phyloP scores from a whole-genome alignment of 2,113 vertebrate species.

The Oryzias woworae region DNA sequence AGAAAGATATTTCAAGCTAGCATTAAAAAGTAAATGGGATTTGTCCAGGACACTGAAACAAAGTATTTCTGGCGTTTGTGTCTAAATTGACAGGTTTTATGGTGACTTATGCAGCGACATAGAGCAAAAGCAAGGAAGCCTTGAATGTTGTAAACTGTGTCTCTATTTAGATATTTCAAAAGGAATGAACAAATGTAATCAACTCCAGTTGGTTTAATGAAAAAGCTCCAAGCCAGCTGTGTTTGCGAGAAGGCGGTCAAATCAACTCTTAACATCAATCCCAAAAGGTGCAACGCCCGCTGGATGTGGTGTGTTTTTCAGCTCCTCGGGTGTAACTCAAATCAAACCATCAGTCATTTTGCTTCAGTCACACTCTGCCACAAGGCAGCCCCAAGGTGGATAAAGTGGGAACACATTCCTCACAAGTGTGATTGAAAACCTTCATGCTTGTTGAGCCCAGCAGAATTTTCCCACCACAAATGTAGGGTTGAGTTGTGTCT shows the following conservation, averaged over 20 bases:
- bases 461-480: conserved; percentile 12
- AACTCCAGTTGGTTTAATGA: conserved; percentile 63
- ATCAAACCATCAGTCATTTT: conserved; percentile 64
- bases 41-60: background rate
- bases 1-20: background rate
- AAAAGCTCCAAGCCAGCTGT: conserved; percentile 65
- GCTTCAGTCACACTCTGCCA: conserved; percentile 57
- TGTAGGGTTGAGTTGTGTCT: background rate
- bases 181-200: conserved; percentile 50
- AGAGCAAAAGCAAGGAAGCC: conserved; percentile 7
- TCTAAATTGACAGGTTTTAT: conserved; percentile 7
- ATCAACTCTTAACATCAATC: conserved; percentile 42
- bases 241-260: conserved; percentile 25
- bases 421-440: conserved; percentile 28
- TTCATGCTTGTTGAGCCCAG: conserved; percentile 3
- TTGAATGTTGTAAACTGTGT: conserved; percentile 28
- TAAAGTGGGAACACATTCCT: conserved; percentile 24
- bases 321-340: conserved; percentile 57
- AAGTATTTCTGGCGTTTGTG: background rate
- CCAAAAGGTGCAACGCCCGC: conserved; percentile 20
- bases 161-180: conserved; percentile 43
- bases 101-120: background rate
- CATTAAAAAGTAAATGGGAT: background rate
- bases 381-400: conserved; percentile 35
- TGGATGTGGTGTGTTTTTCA: conserved; percentile 39